These are phyloP conservation scores for Ophion ventricosus DNA, from an alignment of 2,888 invertebrate species.

Conservation along the genomic window DNA sequence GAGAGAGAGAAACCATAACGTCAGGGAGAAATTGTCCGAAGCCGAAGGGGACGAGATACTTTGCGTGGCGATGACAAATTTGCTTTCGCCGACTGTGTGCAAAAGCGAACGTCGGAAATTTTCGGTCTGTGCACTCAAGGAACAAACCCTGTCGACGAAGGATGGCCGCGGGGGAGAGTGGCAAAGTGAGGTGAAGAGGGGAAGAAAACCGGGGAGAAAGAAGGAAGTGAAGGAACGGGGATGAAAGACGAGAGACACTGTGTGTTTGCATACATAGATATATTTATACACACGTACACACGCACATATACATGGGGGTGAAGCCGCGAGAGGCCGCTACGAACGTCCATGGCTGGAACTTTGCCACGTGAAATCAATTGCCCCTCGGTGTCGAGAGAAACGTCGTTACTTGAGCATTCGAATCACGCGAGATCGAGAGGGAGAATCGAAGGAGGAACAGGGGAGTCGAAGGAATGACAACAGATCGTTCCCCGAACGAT, in stretches of 20 bases:
- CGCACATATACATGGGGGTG: neutral
- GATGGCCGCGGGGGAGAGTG: constrained; percentile 33
- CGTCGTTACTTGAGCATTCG: constrained; percentile 72
- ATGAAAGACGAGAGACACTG: too few relatives aligned
- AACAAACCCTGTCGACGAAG: constrained; percentile 50
- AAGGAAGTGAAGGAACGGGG: neutral
- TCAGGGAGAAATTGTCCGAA: constrained; percentile 58
- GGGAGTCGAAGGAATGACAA: constrained; percentile 55
- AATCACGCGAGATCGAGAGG: constrained; percentile 69
- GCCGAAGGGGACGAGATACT: constrained; percentile 45
- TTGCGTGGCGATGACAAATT: constrained; percentile 74
- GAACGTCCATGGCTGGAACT: constrained; percentile 71
- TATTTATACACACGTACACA: neutral
- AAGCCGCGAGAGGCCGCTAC: constrained; percentile 33
- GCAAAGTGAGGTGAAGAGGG: constrained; percentile 12
- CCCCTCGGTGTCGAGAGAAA: constrained; percentile 72
- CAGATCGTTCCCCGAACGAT: constrained; percentile 55
- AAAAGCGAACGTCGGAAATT: constrained; percentile 62
- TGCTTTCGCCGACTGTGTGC: constrained; percentile 70
- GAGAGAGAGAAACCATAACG: constrained; percentile 44
- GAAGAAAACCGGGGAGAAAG: constrained; percentile 18
- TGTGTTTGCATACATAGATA: too few relatives aligned
- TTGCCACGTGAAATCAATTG: constrained; percentile 76
- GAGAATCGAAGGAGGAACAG: constrained; percentile 38
- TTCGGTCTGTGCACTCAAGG: constrained; percentile 60